Evolutionary conservation across 2,797 vertebrate genomes (phyloP), one percentile per base, ranked within the genome.

Genomic region (Buphagus erythrorhynchus): DNA sequence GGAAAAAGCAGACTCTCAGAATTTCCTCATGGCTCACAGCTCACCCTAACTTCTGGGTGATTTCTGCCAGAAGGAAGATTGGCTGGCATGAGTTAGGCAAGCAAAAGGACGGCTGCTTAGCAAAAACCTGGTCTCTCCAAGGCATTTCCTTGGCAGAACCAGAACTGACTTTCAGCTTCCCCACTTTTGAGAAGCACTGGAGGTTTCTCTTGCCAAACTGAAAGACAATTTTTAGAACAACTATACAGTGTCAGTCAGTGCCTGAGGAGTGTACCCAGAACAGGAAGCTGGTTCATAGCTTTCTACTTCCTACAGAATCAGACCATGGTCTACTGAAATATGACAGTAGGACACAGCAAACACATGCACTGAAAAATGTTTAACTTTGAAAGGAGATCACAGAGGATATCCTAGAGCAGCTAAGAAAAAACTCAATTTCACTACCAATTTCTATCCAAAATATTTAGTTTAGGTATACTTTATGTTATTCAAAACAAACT

Each of bases 91-190:
- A 62, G 26, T 65, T 36, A 80, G 84, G 61, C 43, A 38, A 86
- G 75, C 20, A 67, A 65, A 85, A 86, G 65, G 42, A 65, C 87
- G 57, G 61, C 58, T 89, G 68, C 46, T 75, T 74, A 75, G 66
- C 81, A 92, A 77, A 93, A 95, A 7, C 4, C 20, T 43, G 22
- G 28, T 57, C 45, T 86, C 74, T 89, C 67, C n/a, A 24, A 91
- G 74, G 71, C 80, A 80, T 77, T 95, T 80, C 57, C 93, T 92
- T 85, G 68, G 67, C 88, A 95, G 75, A 71, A 69, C 43, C 69
- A 90, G 46, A 76, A 72, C 68, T 7, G 8, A 43, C 55, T 95
- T 90, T 69, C 86, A 84, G n/a, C 36, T 77, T 92, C 46, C 51
- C 29, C 38, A 25, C 29, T 90, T 89, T 65, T 52, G 21, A 36